Evolutionary conservation across 2,888 invertebrate species (phyloP).

Genomic region (Drosophila limbata): DNA sequence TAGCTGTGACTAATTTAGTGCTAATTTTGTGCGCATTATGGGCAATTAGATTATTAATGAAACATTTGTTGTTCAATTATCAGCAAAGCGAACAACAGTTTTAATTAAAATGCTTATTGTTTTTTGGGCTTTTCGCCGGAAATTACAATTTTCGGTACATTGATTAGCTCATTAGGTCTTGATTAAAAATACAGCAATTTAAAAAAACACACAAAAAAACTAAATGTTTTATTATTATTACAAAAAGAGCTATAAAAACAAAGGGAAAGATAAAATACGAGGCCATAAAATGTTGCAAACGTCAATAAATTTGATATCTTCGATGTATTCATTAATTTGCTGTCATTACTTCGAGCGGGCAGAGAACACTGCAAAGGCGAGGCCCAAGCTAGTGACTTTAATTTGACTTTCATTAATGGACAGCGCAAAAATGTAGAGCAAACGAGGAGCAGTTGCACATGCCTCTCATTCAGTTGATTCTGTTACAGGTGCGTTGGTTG

Average conservation of each 20-base stretch:
- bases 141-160: conserved; percentile 64
- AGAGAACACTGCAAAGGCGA: conserved; percentile 32
- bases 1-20: conserved; percentile 75
- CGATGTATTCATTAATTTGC: conserved; percentile 34
- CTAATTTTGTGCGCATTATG: conserved; percentile 76
- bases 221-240: conserved; percentile 70
- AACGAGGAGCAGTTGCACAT: not conserved
- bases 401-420: conserved; percentile 46
- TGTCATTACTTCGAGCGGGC: not conserved
- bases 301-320: conserved; percentile 28
- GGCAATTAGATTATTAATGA: conserved; percentile 78
- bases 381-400: conserved; percentile 22
- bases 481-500: conserved; percentile 34
- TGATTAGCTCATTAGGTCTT: conserved; percentile 71
- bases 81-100: conserved; percentile 50
- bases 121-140: conserved; percentile 36
- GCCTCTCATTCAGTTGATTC: not conserved
- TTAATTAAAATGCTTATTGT: conserved; percentile 68
- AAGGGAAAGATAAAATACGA: conserved; percentile 13
- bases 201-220: conserved; percentile 16
- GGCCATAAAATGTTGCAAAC: conserved; percentile 29
- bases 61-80: conserved; percentile 76
- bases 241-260: conserved; percentile 4
- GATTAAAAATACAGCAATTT: conserved; percentile 70
- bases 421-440: not conserved